A percentile compares a stretch with the other conserved stretches of the same genome.
Conservation (phyloP, 2,113 vertebrate genomes). For the Tachycineta bicolor region DNA sequence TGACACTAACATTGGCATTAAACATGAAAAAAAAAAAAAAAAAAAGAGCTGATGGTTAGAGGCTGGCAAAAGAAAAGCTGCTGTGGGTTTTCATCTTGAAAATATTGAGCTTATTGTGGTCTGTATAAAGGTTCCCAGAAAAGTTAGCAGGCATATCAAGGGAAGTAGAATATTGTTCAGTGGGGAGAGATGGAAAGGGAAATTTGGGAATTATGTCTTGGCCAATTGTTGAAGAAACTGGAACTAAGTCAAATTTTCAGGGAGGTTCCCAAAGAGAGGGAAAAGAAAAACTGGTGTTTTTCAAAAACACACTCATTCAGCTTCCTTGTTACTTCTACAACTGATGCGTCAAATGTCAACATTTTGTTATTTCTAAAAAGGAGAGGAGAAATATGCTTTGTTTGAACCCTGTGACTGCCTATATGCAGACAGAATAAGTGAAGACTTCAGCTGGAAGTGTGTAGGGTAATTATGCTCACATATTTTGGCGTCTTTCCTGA, state of each 20-base stretch:
- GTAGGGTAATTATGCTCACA: neutral
- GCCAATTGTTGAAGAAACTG: slow-evolving; percentile 52
- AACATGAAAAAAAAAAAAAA: neutral
- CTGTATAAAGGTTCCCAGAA: slow-evolving; percentile 17
- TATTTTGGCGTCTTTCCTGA: neutral
- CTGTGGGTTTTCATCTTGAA: slow-evolving; percentile 29
- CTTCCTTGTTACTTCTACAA: slow-evolving; percentile 9
- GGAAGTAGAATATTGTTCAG: slow-evolving; percentile 41
- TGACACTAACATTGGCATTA: neutral
- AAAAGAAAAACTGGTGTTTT: slow-evolving; percentile 16
- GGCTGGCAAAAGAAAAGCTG: neutral
- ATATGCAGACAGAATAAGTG: neutral
- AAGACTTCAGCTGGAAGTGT: neutral
- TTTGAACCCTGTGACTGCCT: neutral
- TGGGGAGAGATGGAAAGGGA: slow-evolving; percentile 32
- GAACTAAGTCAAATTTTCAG: slow-evolving; percentile 32
- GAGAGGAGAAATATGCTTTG: neutral
- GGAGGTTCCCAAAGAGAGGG: slow-evolving; percentile 29
- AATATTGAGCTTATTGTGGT: slow-evolving; percentile 28
- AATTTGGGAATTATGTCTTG: slow-evolving; percentile 38
- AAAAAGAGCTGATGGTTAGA: neutral
- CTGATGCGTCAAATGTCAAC: slow-evolving; percentile 29
- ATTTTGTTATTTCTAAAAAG: slow-evolving; percentile 29
- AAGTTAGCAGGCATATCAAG: slow-evolving; percentile 1
- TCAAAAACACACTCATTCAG: neutral